Percentiles rank a stretch among this genome's conserved stretches.
phyloP scores from a whole-genome alignment of 53 echinoderm and acorn worm species.

The Patiria pectinifera region DNA sequence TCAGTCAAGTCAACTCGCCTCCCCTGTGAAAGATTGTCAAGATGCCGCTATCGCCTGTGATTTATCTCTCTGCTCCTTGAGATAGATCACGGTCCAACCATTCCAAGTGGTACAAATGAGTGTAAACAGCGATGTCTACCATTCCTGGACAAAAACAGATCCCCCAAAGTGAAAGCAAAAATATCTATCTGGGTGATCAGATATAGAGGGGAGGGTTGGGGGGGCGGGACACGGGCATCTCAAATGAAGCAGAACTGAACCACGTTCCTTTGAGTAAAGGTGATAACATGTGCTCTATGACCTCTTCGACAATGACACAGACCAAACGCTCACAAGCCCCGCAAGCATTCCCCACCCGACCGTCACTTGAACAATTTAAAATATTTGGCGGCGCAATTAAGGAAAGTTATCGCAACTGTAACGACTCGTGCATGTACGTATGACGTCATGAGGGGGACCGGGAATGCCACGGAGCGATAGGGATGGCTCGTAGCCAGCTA shows the following conservation, averaged over 20 bases:
- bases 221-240: neutral
- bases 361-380: neutral
- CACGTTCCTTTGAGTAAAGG: neutral
- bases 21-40: neutral
- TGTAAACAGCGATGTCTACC: neutral
- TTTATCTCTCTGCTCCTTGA: neutral
- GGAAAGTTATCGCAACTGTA: neutral
- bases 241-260: neutral
- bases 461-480: neutral
- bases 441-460: neutral
- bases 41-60: neutral
- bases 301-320: neutral
- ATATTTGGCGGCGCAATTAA: neutral
- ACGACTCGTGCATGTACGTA: neutral
- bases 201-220: neutral
- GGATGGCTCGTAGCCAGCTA: neutral
- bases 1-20: neutral
- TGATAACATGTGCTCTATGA: neutral
- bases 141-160: conserved; percentile 1
- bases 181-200: no score
- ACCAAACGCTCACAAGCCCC: neutral
- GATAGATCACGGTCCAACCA: neutral
- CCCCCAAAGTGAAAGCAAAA: neutral
- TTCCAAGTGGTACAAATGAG: conserved; percentile 11
- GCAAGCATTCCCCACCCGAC: neutral